phyloP scores from a whole-genome alignment of 2,797 vertebrate species.

The Propithecus deckenii region DNA sequence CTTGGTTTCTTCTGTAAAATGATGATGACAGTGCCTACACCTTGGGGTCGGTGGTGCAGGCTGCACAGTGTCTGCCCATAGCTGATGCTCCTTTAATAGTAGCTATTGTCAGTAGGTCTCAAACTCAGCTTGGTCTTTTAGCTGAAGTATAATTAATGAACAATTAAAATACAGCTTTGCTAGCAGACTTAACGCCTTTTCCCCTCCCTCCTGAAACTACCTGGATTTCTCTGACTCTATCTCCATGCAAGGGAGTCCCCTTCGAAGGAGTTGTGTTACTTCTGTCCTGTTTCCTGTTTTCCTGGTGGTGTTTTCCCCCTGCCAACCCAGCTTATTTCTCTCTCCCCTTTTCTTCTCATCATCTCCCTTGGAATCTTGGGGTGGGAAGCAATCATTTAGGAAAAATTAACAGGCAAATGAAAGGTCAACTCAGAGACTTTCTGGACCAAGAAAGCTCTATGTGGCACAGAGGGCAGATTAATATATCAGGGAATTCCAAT shows the following conservation, averaged over 20 bases:
- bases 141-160: conserved; percentile 20
- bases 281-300: not conserved
- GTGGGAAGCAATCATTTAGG: conserved; percentile 31
- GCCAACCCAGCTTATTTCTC: not conserved
- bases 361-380: conserved; percentile 6
- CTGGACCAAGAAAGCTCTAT: conserved; percentile 40
- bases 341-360: not conserved
- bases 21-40: not conserved
- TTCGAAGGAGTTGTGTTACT: not conserved
- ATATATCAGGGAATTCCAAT: conserved; percentile 33
- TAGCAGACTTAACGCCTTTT: not conserved
- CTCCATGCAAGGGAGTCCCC: not conserved
- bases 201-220: not conserved
- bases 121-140: conserved; percentile 34
- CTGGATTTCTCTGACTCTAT: conserved; percentile 37
- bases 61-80: not conserved
- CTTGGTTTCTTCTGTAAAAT: conserved; percentile 48
- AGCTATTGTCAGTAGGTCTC: not conserved
- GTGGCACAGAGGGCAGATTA: conserved; percentile 24
- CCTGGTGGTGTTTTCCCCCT: not conserved
- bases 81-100: not conserved
- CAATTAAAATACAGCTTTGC: conserved; percentile 22
- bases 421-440: conserved; percentile 10
- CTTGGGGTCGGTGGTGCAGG: not conserved
- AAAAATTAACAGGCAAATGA: conserved; percentile 30